Conservation (phyloP, 1,140 invertebrate genomes). For the Microvelia longipes region DNA sequence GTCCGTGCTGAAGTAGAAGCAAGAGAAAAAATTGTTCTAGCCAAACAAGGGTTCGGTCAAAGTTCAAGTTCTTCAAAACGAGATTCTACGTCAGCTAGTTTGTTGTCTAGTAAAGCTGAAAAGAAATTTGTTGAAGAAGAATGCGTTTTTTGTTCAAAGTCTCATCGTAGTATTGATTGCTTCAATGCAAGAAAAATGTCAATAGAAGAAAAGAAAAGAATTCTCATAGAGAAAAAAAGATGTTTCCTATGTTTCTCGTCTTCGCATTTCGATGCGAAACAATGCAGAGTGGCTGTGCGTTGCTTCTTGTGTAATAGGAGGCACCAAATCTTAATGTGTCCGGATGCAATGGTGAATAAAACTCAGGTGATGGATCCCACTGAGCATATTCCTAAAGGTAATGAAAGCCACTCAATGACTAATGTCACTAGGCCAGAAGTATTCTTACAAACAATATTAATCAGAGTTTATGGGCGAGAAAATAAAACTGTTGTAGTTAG, state of each 20-base stretch:
- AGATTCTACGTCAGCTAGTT: background rate
- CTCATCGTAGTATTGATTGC: background rate
- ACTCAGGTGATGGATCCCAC: background rate
- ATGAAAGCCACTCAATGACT: background rate
- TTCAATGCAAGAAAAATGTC: constrained; percentile 1
- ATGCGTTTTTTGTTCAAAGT: background rate
- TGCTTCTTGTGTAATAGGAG: background rate
- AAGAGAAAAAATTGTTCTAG: background rate
- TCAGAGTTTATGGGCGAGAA: background rate
- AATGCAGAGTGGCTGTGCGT: background rate
- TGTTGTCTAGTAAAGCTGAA: background rate
- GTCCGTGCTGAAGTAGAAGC: background rate
- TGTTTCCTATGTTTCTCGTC: background rate
- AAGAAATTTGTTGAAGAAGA: background rate
- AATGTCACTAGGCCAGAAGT: background rate
- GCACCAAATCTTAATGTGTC: background rate
- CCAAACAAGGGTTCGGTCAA: background rate
- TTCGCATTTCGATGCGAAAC: background rate
- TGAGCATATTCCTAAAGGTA: background rate
- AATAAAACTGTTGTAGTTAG: background rate
- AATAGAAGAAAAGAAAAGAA: background rate
- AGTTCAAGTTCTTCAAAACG: background rate
- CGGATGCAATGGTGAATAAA: background rate
- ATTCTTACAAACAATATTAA: background rate
- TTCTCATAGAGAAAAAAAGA: background rate